Evolutionary conservation across 30 jellyfish, hydroid and myxozoan genomes (phyloP), one percentile per base, ranked within the genome.

Genomic region (Aurelia sp.): DNA sequence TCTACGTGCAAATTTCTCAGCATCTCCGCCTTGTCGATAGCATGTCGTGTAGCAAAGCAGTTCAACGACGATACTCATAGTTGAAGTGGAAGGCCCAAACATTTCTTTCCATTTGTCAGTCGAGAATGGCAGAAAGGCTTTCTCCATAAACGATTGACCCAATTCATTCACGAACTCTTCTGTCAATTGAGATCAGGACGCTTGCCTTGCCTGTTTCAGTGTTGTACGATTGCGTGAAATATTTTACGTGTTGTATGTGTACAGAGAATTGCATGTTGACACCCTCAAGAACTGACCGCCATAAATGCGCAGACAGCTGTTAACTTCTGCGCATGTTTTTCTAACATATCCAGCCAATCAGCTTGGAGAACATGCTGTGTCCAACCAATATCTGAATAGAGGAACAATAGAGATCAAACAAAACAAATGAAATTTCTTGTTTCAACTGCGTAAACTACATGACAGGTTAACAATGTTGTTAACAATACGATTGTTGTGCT

Each of bases 311-410:
- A 89, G 99, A 89, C 97, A 89, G 91, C 87, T 74, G 91, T 65
- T 81, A 89, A 89, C 89, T 95, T 95, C 97, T 95, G 99, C 99
- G 99, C 99, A 95, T 95, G 99, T 95, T 88, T 84, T 92, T 68
- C 87, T 87, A 79, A 61, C 79, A 90, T 59, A 41, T 16, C 76
- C 67, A 59, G 72, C 98, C 98, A 92, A 92, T 92, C 97, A 87
- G 78, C 62, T 66, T 17, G 17, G 13, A 67, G 87, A 48, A 27
- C 93, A 73, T 86, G 98, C 89, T 88, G 92, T 70, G 94, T 55
- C 52, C 66, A 21, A 66, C 89, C 90, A 78, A 86, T 85, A 84
- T 74, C 87, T 74, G 90, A 82, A 74, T 78, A 82, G 71, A 69
- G 64, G 66, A 78, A 91, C 96, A 91, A 91, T 62, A 80, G 87